Percentiles rank a stretch among this genome's conserved stretches.
phyloP scores from a whole-genome alignment of 2,113 vertebrate species.

The Trinectes maculatus region DNA sequence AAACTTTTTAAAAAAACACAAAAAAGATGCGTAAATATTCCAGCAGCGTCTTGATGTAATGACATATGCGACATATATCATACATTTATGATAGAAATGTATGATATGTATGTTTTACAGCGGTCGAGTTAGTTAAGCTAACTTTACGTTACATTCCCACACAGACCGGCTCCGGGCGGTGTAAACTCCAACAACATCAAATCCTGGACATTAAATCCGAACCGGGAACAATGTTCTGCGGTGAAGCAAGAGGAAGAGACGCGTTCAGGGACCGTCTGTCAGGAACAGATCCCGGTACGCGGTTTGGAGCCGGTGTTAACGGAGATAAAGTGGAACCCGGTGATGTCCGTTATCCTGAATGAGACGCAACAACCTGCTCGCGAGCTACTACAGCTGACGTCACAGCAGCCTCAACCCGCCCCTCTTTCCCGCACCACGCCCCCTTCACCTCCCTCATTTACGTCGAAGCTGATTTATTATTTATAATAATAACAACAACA shows the following conservation, averaged over 20 bases:
- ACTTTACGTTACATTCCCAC: constrained; percentile 9
- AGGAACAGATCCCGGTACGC: too few species aligned
- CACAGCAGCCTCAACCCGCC: constrained; percentile 13
- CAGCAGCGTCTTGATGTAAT: background rate
- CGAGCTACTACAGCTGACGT: constrained; percentile 38
- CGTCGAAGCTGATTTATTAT: too few species aligned
- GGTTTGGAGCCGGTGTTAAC: too few species aligned
- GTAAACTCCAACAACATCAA: constrained; percentile 13
- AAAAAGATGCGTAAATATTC: background rate
- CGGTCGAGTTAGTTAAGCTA: too few species aligned
- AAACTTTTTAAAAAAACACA: background rate
- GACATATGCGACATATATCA: too few species aligned
- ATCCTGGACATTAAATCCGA: constrained; percentile 25
- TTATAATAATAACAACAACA: too few species aligned
- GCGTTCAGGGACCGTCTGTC: too few species aligned
- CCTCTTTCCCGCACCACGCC: background rate
- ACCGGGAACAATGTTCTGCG: background rate
- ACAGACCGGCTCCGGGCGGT: background rate
- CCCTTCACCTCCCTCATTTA: too few species aligned
- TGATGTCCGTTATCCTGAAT: constrained; percentile 22
- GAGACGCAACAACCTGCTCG: constrained; percentile 25
- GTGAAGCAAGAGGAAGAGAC: background rate
- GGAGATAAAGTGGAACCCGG: background rate
- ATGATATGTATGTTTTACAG: too few species aligned
- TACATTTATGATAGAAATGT: too few species aligned